Evolutionary conservation across 1,140 invertebrate genomes (phyloP), one percentile per base, ranked within the genome.

Genomic region (Philopotamus ludificatus): DNA sequence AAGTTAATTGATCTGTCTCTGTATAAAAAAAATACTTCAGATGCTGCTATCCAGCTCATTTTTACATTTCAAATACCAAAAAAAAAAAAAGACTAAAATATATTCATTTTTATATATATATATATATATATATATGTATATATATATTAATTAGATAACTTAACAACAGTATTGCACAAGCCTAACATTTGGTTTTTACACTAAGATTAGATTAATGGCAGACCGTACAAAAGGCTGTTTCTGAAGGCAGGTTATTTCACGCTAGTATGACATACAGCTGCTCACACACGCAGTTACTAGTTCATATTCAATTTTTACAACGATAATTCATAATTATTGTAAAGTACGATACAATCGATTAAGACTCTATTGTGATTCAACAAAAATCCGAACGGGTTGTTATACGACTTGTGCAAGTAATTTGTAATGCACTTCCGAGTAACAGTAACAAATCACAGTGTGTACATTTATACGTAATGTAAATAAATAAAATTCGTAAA

Each of bases 141-240:
- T 47, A 47, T 10, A 12, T 47, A 47, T 7, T 47, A 47, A 12
- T 42, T 57, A 60, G 45, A 57, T 39, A 53, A 50, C 58, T 44
- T 67, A 63, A 63, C 53, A 67, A 67, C 53, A 58, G 49, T 70
- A 70, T 70, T 70, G 68, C 68, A 70, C 68, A 70, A 66, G 68
- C 63, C 68, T 70, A 66, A 70, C 59, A 70, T 70, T 70, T 70
- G 68, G 68, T 70, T 65, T 53, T 51, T 47, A 69, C 50, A 42
- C 63, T 65, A 69, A 62, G 49, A 69, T 69, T 65, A 69, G 51
- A 62, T 57, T 69, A 69, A 69, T 69, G 67, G 67, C 68, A 66
- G 68, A 70, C 64, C 63, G 61, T 60, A 66, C 64, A 70, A 70
- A 70, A 63, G 68, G 59, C 61, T 63, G 47, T 64, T 65, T 70